Evolutionary conservation across 2,113 vertebrate genomes (phyloP), one percentile per base, ranked within the genome.

Genomic region (Pluvianellus socialis): DNA sequence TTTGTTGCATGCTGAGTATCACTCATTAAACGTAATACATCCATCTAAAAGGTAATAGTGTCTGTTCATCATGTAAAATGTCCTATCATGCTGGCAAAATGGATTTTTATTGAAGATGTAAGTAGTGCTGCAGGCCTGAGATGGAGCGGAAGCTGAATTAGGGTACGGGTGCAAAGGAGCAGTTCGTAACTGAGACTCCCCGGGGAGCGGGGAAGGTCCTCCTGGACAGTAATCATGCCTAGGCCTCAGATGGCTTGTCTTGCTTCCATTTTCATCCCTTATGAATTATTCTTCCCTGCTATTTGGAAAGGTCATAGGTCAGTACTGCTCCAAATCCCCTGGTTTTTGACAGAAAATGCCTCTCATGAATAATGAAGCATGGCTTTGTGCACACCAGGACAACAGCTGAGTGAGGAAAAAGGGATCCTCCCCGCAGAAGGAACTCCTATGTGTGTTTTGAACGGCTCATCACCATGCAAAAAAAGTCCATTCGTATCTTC

Each of bases 241-340:
- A 93, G 96, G 86, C 96, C 97, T 97, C 97, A 97, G 97, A 85
- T 98, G 97, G 91, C 95, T 96, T 44, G 33, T 93, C 92, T 88
- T 94, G 92, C 93, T 97, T 97, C 95, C 92, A 96, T 95, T 97
- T 96, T 59, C 91, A 91, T 45, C 92, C 95, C 93, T 96, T 96
- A 97, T 97, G 97, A 97, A 97, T 97, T 97, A 97, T 98, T 98
- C 56, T 93, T 90, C 86, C 65, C 81, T 88, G 92, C 67, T 91
- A 50, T 89, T 94, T 91, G 84, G 86, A 94, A 96, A 97, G 98
- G 96, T 97, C 96, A 96, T 67, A 91, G 96, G 94, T 96, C 93
- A 90, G 87, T 49, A 73, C 50, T 79, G 74, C 89, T 93, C 87
- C 90, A 96, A 95, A 97, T 97, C 96, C 96, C 94, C 70, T 95